Percentiles rank a stretch among this genome's conserved stretches.
Conservation (phyloP, 2,888 invertebrate species). For the Elaeidobius kamerunicus region DNA sequence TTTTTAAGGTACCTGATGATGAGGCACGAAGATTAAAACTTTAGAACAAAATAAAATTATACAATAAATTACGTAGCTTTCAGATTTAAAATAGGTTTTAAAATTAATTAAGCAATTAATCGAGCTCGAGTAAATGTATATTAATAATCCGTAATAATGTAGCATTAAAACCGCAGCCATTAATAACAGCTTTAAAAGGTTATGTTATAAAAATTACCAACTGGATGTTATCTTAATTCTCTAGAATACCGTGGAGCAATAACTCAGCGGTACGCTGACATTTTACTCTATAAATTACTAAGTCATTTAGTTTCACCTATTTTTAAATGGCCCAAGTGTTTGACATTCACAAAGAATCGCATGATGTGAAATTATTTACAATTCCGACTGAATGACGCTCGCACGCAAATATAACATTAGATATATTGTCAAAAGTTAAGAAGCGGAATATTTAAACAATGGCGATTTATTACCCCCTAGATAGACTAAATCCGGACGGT, state of each 20-base stretch:
- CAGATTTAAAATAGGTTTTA: too few species aligned
- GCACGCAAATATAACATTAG: slow-evolving; percentile 32
- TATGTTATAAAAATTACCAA: slow-evolving; percentile 16
- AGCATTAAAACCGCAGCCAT: slow-evolving; percentile 18
- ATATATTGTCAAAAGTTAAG: slow-evolving; percentile 26
- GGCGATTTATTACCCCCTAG: slow-evolving; percentile 29
- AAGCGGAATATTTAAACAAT: slow-evolving; percentile 27
- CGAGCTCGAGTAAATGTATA: too few species aligned
- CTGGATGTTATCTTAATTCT: slow-evolving; percentile 30
- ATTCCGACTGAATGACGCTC: slow-evolving; percentile 21
- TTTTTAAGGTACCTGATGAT: too few species aligned
- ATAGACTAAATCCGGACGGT: slow-evolving; percentile 16
- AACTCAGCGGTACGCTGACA: slow-evolving; percentile 25
- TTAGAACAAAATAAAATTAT: too few species aligned
- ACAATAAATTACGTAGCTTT: too few species aligned
- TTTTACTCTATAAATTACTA: slow-evolving; percentile 30
- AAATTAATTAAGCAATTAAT: too few species aligned
- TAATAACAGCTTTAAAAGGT: slow-evolving; percentile 16
- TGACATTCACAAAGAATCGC: slow-evolving; percentile 32
- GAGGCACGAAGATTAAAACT: too few species aligned
- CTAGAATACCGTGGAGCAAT: slow-evolving; percentile 22
- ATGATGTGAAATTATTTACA: slow-evolving; percentile 32
- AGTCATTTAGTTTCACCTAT: slow-evolving; percentile 24
- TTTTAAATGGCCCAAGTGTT: slow-evolving; percentile 24
- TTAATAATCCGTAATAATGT: too few species aligned